These are phyloP conservation scores for Melanargia galathea DNA, from an alignment of 2,888 invertebrate species.

Conservation along the genomic window DNA sequence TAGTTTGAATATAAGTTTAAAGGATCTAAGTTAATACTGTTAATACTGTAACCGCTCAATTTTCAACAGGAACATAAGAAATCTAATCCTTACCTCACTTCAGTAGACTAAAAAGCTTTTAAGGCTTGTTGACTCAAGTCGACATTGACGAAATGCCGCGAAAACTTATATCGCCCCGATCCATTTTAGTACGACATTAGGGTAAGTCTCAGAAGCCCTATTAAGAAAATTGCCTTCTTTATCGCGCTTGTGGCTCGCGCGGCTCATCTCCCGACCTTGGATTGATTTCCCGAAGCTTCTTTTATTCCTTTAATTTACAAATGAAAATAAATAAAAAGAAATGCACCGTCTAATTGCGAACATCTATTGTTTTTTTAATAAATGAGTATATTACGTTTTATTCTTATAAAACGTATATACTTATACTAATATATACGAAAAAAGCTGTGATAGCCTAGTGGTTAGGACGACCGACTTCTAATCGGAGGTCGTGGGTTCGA, in stretches of 20 bases:
- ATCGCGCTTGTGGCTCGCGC: slow-evolving; percentile 35
- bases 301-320: slow-evolving; percentile 3
- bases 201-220: slow-evolving; percentile 39
- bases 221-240: slow-evolving; percentile 44
- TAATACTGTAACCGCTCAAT: too few relatives aligned
- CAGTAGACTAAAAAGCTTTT: slow-evolving; percentile 33
- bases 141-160: slow-evolving; percentile 30
- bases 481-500: too few relatives aligned
- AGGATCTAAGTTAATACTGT: too few relatives aligned
- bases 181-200: slow-evolving; percentile 41
- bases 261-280: slow-evolving; percentile 18
- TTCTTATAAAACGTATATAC: too few relatives aligned
- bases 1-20: too few relatives aligned
- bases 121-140: slow-evolving; percentile 32
- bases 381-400: too few relatives aligned
- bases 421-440: too few relatives aligned
- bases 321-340: background rate
- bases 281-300: slow-evolving; percentile 17
- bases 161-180: slow-evolving; percentile 35
- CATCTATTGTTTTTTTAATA: too few relatives aligned
- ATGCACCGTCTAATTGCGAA: too few relatives aligned
- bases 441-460: too few relatives aligned
- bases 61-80: background rate
- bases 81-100: slow-evolving; percentile 19
- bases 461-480: too few relatives aligned